Conservation (phyloP, 2,113 vertebrate genomes). For the Silurus glanis region DNA sequence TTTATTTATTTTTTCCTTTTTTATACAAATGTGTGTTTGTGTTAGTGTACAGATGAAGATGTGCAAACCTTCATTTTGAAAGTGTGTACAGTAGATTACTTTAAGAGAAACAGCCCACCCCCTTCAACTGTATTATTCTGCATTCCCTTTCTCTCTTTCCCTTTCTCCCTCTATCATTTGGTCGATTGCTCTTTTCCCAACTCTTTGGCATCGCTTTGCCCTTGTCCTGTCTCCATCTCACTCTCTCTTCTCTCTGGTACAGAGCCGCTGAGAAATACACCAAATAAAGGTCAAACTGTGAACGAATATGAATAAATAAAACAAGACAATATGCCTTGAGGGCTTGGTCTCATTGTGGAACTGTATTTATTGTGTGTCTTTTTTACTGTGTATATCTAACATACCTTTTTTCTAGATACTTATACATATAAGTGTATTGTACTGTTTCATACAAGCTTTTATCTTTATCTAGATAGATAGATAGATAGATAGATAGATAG, state of each 20-base stretch:
- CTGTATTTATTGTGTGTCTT: conserved; percentile 33
- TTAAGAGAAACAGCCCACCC: conserved; percentile 51
- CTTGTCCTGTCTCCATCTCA: background rate
- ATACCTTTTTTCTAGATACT: too few relatives aligned
- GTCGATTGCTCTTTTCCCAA: conserved; percentile 15
- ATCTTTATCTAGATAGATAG: background rate
- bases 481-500: conserved; percentile 3
- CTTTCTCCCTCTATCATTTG: conserved; percentile 20
- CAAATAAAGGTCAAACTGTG: conserved; percentile 73
- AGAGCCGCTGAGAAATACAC: conserved; percentile 68
- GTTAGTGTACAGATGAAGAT: conserved; percentile 59
- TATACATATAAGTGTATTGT: background rate
- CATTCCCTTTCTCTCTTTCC: conserved; percentile 11
- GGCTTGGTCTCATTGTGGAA: conserved; percentile 38
- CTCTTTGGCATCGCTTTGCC: background rate
- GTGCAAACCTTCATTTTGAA: conserved; percentile 54
- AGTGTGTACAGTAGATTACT: conserved; percentile 47
- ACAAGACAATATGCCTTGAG: conserved; percentile 54
- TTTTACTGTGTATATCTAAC: background rate
- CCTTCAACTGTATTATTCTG: conserved; percentile 36
- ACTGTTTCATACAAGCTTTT: background rate
- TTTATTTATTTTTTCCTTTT: conserved; percentile 60
- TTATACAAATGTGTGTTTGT: conserved; percentile 64
- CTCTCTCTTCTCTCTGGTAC: conserved; percentile 55
- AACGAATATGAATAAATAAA: conserved; percentile 63